Conservation (phyloP, 2,888 invertebrate species). For the Calliphora vomitoria region DNA sequence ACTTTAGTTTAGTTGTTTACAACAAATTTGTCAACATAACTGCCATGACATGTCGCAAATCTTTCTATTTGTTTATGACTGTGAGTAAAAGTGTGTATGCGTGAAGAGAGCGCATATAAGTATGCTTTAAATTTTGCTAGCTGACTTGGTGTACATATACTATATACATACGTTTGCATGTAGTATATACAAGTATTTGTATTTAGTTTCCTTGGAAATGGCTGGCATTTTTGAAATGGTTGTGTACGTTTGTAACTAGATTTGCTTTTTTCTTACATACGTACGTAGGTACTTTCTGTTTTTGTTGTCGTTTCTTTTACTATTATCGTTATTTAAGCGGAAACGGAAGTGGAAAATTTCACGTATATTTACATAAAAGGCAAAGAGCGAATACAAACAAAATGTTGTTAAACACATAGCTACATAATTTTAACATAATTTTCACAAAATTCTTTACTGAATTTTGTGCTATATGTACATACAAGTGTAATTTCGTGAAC, state of each 20-base stretch:
- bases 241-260: background rate
- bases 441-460: background rate
- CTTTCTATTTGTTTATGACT: conserved; percentile 47
- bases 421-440: conserved; percentile 38
- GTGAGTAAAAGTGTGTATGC: background rate
- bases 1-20: conserved; percentile 65
- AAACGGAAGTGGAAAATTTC: conserved; percentile 65
- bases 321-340: conserved; percentile 56
- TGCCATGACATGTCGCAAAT: conserved; percentile 64
- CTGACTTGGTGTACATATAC: conserved; percentile 2
- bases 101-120: background rate
- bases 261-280: background rate
- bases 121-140: conserved; percentile 48
- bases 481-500: background rate
- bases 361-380: conserved; percentile 62
- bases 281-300: background rate
- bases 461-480: background rate
- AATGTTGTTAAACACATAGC: conserved; percentile 38
- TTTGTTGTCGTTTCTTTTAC: conserved; percentile 16
- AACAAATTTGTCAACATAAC: conserved; percentile 71
- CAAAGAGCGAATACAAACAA: background rate
- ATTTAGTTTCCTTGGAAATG: conserved; percentile 43
- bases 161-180: background rate
- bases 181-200: conserved; percentile 25
- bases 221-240: conserved; percentile 49